These are phyloP conservation scores for Indicator indicator DNA, from an alignment of 2,113 vertebrate species.

Conservation along the genomic window DNA sequence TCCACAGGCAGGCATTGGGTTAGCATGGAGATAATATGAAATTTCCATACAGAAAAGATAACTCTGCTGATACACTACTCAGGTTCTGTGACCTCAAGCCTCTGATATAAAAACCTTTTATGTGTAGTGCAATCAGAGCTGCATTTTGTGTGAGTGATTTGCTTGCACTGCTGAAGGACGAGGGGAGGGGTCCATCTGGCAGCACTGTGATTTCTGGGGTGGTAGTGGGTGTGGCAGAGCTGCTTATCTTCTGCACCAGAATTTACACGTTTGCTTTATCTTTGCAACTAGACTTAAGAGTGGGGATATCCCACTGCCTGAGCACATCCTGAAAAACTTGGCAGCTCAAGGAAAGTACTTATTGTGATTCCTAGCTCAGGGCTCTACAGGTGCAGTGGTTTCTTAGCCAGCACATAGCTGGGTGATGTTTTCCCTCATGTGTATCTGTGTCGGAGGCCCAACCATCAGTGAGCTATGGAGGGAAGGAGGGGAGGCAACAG, in stretches of 20 bases:
- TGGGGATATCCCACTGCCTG: neutral
- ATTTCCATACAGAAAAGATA: neutral
- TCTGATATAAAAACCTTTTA: neutral
- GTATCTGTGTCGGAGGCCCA: fast-evolving
- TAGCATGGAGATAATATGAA: neutral
- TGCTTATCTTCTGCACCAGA: neutral
- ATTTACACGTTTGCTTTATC: fast-evolving
- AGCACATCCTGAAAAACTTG: neutral
- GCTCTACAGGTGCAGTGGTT: fast-evolving
- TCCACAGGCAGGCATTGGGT: neutral
- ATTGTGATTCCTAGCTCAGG: neutral
- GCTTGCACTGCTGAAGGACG: neutral
- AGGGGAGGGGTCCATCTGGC: neutral
- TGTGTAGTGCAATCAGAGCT: too few relatives aligned
- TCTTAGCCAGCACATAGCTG: neutral
- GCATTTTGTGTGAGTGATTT: neutral
- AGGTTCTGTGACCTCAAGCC: neutral
- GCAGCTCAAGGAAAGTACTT: neutral
- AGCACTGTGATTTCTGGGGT: fast-evolving
- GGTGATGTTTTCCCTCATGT: neutral
- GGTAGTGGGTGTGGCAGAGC: neutral
- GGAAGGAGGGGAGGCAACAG: neutral
- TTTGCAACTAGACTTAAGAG: neutral
- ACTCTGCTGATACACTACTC: neutral
- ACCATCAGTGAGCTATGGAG: neutral